Conservation (phyloP, 2,888 invertebrate genomes). For the Anticlea derivata region DNA sequence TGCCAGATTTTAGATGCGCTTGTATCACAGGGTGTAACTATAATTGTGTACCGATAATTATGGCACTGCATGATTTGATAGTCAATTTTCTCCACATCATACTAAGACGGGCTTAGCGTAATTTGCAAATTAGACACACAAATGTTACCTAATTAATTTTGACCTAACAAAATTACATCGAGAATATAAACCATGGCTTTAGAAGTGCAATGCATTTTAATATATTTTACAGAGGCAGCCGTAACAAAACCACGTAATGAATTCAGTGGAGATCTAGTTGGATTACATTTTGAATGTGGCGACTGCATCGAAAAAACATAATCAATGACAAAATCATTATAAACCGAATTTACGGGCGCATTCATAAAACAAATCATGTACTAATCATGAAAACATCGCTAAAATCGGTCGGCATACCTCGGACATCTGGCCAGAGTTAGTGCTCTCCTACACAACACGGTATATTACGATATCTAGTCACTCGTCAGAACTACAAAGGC, state of each 20-base stretch:
- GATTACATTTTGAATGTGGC: background rate
- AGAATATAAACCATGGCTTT: background rate
- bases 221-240: conserved; percentile 12
- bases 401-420: conserved; percentile 13
- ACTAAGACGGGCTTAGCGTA: conserved; percentile 59
- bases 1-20: conserved; percentile 28
- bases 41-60: conserved; percentile 26
- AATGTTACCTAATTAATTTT: conserved; percentile 23
- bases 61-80: conserved; percentile 26
- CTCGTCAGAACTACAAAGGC: too few species aligned
- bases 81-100: conserved; percentile 45
- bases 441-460: too few species aligned
- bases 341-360: conserved; percentile 3
- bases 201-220: conserved; percentile 12
- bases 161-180: background rate
- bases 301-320: conserved; percentile 15
- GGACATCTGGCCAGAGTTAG: conserved; percentile 8
- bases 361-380: conserved; percentile 9
- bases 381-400: conserved; percentile 8
- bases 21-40: conserved; percentile 43
- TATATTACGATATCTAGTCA: too few species aligned
- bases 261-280: conserved; percentile 1
- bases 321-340: conserved; percentile 9
- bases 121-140: conserved; percentile 44
- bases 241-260: background rate